phyloP scores from a whole-genome alignment of 2,888 invertebrate genomes.

The Geophilus truncorum region DNA sequence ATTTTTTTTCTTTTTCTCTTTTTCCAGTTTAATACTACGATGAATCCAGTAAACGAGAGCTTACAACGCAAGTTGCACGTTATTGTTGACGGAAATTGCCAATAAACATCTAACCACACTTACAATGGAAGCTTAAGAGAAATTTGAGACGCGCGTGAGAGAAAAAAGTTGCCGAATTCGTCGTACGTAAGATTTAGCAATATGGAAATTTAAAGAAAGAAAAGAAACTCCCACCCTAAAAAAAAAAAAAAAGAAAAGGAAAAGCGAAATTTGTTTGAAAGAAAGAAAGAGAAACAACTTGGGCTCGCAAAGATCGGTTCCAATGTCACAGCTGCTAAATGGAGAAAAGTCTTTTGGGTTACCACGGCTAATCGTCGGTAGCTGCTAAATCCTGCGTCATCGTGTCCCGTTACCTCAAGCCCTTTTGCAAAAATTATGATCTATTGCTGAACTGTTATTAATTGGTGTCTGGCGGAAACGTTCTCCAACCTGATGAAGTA shows the following conservation, averaged over 20 bases:
- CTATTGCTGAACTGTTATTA: background rate
- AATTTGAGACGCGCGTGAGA: background rate
- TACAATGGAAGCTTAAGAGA: background rate
- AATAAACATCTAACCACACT: background rate
- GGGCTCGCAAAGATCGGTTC: constrained; percentile 32
- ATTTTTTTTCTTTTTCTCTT: background rate
- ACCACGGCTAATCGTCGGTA: constrained; percentile 4
- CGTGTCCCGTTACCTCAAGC: constrained; percentile 22
- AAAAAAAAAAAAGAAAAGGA: background rate
- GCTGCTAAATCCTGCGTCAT: constrained; percentile 22
- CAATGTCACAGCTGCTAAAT: constrained; percentile 32
- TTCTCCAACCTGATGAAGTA: constrained; percentile 32
- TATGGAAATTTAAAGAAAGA: constrained; percentile 19
- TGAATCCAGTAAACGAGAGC: background rate
- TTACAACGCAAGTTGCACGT: background rate
- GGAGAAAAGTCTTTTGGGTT: constrained; percentile 25
- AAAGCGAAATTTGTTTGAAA: background rate
- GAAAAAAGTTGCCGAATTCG: background rate
- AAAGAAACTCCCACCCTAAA: too few relatives aligned
- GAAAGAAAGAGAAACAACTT: background rate
- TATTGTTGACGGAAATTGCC: background rate
- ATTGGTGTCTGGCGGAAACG: background rate
- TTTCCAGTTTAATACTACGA: background rate
- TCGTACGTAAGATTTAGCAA: background rate
- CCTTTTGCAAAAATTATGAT: background rate